Conservation (phyloP, 1,140 invertebrate species). For the Heliconius hermathena region DNA sequence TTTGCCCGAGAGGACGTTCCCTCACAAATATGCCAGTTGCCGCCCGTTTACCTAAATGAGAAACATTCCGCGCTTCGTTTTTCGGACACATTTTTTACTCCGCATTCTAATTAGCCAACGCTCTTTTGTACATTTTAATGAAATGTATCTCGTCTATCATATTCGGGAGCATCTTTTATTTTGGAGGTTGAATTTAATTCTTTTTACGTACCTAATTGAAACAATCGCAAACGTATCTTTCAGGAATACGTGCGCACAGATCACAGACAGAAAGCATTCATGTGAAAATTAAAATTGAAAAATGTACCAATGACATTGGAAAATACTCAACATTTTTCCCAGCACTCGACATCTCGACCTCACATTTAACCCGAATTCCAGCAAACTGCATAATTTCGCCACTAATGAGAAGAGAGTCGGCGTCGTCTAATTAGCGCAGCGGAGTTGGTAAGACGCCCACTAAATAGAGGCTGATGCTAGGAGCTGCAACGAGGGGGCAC, state of each 20-base stretch:
- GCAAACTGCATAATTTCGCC: constrained; percentile 80
- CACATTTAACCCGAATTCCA: constrained; percentile 78
- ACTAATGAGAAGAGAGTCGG: constrained; percentile 80
- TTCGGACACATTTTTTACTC: constrained; percentile 59
- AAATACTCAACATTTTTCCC: constrained; percentile 65
- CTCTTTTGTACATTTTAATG: constrained; percentile 48
- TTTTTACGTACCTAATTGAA: constrained; percentile 5
- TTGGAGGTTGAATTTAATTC: background rate
- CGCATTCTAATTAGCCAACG: constrained; percentile 63
- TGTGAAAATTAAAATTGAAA: constrained; percentile 19
- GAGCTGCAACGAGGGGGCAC: constrained; percentile 46
- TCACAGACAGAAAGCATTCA: background rate
- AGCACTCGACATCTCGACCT: constrained; percentile 67
- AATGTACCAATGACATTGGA: constrained; percentile 44
- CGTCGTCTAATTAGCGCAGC: constrained; percentile 77
- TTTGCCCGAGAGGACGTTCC: constrained; percentile 71
- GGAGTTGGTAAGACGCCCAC: constrained; percentile 76
- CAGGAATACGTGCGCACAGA: background rate
- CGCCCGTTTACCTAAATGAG: constrained; percentile 68
- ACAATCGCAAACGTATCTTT: background rate
- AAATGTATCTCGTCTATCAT: constrained; percentile 39
- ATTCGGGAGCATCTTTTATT: constrained; percentile 11
- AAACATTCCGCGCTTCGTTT: constrained; percentile 64
- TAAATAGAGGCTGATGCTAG: constrained; percentile 67
- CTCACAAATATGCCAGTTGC: constrained; percentile 74